These are phyloP conservation scores for Lepus europaeus DNA, from an alignment of 2,113 vertebrate species.

Conservation along the genomic window DNA sequence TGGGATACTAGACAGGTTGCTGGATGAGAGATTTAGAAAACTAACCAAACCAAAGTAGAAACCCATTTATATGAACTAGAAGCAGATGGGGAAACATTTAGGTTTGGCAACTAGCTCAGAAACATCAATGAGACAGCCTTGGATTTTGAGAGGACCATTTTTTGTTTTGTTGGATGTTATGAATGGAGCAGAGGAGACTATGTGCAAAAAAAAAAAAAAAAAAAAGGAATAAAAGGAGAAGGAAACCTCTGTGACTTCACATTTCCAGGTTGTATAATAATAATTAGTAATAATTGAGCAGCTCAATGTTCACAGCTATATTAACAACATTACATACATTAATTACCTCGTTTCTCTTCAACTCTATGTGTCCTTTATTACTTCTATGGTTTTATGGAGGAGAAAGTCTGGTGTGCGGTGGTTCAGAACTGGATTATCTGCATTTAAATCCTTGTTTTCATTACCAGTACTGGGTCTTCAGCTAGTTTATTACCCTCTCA, in stretches of 20 bases:
- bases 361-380: background rate
- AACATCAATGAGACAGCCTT: background rate
- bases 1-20: slow-evolving; percentile 18
- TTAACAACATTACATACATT: background rate
- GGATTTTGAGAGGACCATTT: slow-evolving; percentile 37
- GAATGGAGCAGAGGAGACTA: background rate
- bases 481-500: background rate
- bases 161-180: background rate
- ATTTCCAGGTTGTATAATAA: background rate
- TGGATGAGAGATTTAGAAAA: slow-evolving; percentile 18
- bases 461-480: background rate
- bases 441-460: slow-evolving; percentile 19
- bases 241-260: background rate
- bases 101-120: slow-evolving; percentile 24
- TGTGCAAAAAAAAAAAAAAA: background rate
- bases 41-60: slow-evolving; percentile 49
- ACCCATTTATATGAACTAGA: background rate
- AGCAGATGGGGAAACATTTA: slow-evolving; percentile 54
- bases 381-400: background rate
- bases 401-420: background rate
- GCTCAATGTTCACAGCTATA: background rate
- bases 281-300: background rate
- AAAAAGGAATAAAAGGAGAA: background rate
- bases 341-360: background rate
- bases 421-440: background rate